Evolutionary conservation across 2,113 vertebrate genomes (phyloP).

Genomic region (Procavia capensis): DNA sequence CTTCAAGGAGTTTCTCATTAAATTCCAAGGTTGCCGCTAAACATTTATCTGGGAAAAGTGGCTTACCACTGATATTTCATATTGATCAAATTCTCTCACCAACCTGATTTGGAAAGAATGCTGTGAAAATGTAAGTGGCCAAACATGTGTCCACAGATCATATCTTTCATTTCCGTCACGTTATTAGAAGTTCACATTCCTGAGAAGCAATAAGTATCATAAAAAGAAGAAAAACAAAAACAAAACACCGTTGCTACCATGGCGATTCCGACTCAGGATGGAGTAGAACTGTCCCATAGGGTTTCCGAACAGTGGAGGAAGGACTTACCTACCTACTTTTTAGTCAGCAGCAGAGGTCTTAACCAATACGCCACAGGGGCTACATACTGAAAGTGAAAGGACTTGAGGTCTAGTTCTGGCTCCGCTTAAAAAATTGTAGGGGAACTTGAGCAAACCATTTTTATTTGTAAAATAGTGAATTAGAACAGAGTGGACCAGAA

Average conservation of each 20-base stretch:
- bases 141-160: neutral
- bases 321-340: no score
- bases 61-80: neutral
- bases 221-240: no score
- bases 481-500: neutral
- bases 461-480: slow-evolving; percentile 48
- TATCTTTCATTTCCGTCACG: neutral
- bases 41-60: neutral
- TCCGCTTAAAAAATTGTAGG: neutral
- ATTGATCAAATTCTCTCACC: slow-evolving; percentile 22
- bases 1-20: neutral
- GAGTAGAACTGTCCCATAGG: no score
- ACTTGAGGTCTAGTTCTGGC: neutral
- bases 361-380: no score
- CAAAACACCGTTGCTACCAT: no score
- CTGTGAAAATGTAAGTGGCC: neutral
- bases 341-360: no score
- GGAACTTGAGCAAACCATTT: neutral
- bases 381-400: neutral
- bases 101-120: slow-evolving; percentile 16
- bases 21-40: neutral
- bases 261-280: no score
- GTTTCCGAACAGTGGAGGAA: no score
- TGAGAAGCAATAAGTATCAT: neutral
- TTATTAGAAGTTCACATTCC: neutral